These are phyloP conservation scores for Bergia sp. DNA, from an alignment of 92 coral and sea anemone species.

Conservation along the genomic window DNA sequence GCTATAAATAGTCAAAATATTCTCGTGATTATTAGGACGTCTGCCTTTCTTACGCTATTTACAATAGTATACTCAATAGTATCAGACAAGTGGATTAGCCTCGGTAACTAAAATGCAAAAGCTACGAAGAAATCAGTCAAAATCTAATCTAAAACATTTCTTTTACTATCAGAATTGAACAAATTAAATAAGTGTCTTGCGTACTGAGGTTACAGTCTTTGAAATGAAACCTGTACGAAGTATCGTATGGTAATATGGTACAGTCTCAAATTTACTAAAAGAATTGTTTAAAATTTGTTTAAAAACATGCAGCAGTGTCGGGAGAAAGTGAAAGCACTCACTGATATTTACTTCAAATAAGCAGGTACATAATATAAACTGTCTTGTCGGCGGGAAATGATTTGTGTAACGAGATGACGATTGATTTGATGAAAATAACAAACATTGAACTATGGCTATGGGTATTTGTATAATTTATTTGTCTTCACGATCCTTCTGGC, in stretches of 20 bases:
- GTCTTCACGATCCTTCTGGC: no score
- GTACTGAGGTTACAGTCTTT: no score
- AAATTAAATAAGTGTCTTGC: background rate
- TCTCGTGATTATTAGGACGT: no score
- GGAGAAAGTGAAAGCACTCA: background rate
- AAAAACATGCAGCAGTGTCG: no score
- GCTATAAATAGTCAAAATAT: no score
- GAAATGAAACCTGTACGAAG: no score
- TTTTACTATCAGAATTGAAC: background rate
- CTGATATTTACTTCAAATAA: conserved; percentile 1
- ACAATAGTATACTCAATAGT: no score
- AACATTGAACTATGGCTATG: background rate
- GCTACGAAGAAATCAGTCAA: background rate
- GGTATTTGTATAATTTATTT: background rate
- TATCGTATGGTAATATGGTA: background rate
- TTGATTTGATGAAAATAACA: background rate
- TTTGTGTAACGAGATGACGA: background rate
- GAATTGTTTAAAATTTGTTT: background rate
- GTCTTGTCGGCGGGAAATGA: background rate
- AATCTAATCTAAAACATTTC: background rate
- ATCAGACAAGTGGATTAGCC: no score
- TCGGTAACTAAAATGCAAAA: background rate
- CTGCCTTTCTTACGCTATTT: no score
- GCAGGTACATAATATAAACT: background rate
- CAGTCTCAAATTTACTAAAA: background rate